A percentile compares a stretch with the other conserved stretches of the same genome.
These are phyloP conservation scores for Papilio machaon DNA, from an alignment of 1,140 invertebrate genomes.

Conservation along the genomic window DNA sequence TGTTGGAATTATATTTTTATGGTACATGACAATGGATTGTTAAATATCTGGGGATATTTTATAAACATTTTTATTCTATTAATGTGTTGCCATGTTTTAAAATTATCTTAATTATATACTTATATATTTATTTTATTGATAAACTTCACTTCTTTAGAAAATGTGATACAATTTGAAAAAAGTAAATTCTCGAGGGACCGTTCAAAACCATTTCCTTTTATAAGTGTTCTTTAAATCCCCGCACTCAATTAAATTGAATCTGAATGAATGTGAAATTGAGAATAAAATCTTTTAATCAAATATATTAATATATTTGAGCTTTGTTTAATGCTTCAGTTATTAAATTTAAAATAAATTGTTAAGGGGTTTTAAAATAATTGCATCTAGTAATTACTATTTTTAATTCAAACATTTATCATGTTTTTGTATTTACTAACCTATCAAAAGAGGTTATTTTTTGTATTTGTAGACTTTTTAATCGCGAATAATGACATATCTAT, in stretches of 20 bases:
- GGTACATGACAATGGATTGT: not conserved
- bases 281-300: slow-evolving; percentile 18
- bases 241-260: slow-evolving; percentile 14
- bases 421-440: not conserved
- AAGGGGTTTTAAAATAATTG: no score
- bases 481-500: not conserved
- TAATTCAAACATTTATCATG: not conserved
- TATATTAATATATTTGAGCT: not conserved
- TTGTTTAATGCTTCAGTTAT: not conserved
- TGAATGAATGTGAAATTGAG: slow-evolving; percentile 4
- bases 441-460: not conserved
- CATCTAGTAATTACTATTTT: no score
- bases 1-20: slow-evolving; percentile 12
- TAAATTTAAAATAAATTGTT: not conserved
- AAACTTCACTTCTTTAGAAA: not conserved
- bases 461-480: no score
- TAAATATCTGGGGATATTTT: not conserved
- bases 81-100: no score
- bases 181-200: not conserved
- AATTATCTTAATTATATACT: no score
- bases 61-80: not conserved
- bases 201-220: slow-evolving; percentile 3
- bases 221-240: slow-evolving; percentile 16
- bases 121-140: not conserved
- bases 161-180: not conserved